A percentile compares a stretch with the other conserved stretches of the same genome.
Evolutionary conservation across 2,888 invertebrate species (phyloP).

Genomic region (Caenorhabditis panamensis): DNA sequence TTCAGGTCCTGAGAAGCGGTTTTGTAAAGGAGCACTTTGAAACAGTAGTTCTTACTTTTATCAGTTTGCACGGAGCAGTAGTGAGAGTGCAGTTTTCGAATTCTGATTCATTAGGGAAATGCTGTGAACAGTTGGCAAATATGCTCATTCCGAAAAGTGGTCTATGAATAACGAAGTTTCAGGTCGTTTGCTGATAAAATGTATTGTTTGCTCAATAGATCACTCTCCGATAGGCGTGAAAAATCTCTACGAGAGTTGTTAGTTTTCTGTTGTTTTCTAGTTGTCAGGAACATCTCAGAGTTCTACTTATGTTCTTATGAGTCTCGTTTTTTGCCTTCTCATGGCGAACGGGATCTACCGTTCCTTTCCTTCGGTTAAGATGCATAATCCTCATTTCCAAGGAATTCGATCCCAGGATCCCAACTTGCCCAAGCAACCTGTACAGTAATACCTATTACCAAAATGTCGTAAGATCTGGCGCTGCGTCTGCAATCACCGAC

Average conservation of each 20-base stretch:
- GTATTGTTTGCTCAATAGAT: conserved; percentile 12
- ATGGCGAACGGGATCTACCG: too few species aligned
- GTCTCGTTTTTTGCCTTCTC: too few species aligned
- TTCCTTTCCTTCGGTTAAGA: too few species aligned
- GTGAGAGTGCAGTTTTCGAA: conserved; percentile 32
- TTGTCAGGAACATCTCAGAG: too few species aligned
- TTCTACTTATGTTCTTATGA: too few species aligned
- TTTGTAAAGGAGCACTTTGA: too few species aligned
- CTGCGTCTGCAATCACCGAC: neutral
- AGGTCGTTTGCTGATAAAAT: conserved; percentile 26
- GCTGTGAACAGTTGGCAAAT: conserved; percentile 39
- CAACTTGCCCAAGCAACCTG: too few species aligned
- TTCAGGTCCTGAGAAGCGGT: conserved; percentile 25
- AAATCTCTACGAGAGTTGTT: neutral
- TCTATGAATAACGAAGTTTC: conserved; percentile 8
- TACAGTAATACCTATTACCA: too few species aligned
- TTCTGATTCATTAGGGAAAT: conserved; percentile 22
- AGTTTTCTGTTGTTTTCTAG: neutral
- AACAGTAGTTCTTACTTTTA: conserved; percentile 16
- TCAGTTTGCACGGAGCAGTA: conserved; percentile 25
- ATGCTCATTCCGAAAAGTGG: conserved; percentile 23
- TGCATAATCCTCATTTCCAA: too few species aligned
- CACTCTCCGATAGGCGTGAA: conserved; percentile 29
- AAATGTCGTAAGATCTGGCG: neutral
- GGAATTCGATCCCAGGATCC: too few species aligned